Percentiles rank a stretch among this genome's conserved stretches.
phyloP scores from a whole-genome alignment of 1,140 invertebrate genomes.

The Eufriesea mexicana region DNA sequence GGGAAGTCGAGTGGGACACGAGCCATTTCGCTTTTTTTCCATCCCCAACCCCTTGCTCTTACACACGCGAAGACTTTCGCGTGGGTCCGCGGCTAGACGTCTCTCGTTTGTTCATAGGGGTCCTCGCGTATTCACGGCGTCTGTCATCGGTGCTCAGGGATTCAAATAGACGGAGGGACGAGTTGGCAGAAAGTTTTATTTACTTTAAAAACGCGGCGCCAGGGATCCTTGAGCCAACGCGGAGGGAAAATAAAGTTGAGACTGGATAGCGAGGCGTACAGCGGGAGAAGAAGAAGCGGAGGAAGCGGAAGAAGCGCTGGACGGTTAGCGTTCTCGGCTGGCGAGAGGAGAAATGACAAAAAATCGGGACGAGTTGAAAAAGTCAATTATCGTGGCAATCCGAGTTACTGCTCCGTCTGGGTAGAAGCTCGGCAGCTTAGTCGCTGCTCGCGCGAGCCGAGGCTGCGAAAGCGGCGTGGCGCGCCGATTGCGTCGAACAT shows the following conservation, averaged over 20 bases:
- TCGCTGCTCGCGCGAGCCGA: neutral
- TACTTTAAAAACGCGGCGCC: constrained; percentile 68
- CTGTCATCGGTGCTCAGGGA: constrained; percentile 55
- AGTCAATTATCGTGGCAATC: constrained; percentile 60
- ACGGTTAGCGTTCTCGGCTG: constrained; percentile 28
- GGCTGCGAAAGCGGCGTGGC: neutral
- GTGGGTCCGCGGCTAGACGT: neutral
- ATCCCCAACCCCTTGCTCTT: neutral
- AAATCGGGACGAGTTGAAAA: constrained; percentile 60
- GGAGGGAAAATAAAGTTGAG: constrained; percentile 63
- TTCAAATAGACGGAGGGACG: constrained; percentile 50
- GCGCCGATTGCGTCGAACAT: constrained; percentile 1
- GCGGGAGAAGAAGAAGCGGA: neutral
- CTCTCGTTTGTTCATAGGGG: constrained; percentile 17
- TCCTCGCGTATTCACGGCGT: constrained; percentile 45
- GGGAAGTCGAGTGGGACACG: neutral
- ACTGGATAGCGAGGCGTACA: constrained; percentile 29
- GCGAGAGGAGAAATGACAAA: constrained; percentile 36
- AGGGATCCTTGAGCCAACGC: constrained; percentile 54
- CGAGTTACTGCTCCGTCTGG: constrained; percentile 23
- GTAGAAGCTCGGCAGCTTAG: constrained; percentile 33
- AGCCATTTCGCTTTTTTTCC: neutral
- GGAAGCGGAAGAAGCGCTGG: constrained; percentile 13
- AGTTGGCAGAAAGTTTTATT: constrained; percentile 63
- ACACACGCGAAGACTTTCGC: neutral